A percentile compares a stretch with the other conserved stretches of the same genome.
Conservation (phyloP, 2,888 invertebrate genomes). For the Cheilosia variabilis region DNA sequence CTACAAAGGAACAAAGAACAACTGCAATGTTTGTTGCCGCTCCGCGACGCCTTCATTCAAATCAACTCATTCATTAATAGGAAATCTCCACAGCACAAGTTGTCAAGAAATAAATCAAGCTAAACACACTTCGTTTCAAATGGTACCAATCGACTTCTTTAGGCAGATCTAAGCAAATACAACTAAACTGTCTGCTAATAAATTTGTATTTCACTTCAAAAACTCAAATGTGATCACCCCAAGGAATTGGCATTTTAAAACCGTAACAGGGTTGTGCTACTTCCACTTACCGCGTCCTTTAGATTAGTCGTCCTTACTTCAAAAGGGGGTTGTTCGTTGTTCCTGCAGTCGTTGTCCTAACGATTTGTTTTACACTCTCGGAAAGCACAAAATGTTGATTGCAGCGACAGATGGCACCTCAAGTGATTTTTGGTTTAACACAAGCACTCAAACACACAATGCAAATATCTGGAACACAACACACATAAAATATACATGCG, state of each 20-base stretch:
- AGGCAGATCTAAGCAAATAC: conserved; percentile 21
- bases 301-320: conserved; percentile 38
- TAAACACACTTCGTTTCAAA: conserved; percentile 1
- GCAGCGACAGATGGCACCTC: conserved; percentile 63
- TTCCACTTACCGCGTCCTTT: conserved; percentile 61
- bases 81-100: not conserved
- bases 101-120: conserved; percentile 6
- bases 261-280: conserved; percentile 49
- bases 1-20: not conserved
- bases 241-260: conserved; percentile 41
- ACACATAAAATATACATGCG: not conserved
- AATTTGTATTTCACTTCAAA: conserved; percentile 34
- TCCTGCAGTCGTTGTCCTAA: conserved; percentile 5
- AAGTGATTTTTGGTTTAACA: conserved; percentile 42
- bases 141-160: conserved; percentile 30
- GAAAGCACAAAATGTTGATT: conserved; percentile 46
- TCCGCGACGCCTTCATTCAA: conserved; percentile 53
- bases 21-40: conserved; percentile 14
- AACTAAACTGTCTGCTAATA: not conserved
- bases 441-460: conserved; percentile 41
- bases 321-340: conserved; percentile 42
- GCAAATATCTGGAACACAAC: conserved; percentile 20
- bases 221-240: conserved; percentile 48
- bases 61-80: conserved; percentile 59
- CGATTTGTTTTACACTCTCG: conserved; percentile 49